Conservation (phyloP, 2,888 invertebrate species). For the Ophion ellenae region DNA sequence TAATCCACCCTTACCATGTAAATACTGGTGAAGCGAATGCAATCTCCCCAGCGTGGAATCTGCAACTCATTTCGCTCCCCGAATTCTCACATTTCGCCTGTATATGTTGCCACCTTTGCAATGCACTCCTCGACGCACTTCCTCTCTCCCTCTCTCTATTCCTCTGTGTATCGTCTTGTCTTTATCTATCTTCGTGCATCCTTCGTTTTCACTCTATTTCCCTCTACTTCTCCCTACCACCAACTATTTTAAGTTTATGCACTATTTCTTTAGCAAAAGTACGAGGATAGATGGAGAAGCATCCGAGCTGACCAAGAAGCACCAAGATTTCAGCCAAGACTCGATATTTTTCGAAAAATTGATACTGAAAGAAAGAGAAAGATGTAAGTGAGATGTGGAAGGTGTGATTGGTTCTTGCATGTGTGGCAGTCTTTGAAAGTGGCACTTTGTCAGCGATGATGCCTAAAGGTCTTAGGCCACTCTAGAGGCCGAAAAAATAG, state of each 20-base stretch:
- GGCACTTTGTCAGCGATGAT: too few species aligned
- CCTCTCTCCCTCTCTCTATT: neutral
- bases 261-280: neutral
- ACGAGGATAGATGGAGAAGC: too few species aligned
- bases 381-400: too few species aligned
- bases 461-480: too few species aligned
- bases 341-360: too few species aligned
- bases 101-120: slow-evolving; percentile 1
- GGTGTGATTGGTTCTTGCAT: too few species aligned
- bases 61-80: slow-evolving; percentile 65
- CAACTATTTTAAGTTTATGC: neutral
- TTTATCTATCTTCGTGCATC: neutral
- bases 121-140: neutral
- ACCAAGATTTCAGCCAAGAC: too few species aligned
- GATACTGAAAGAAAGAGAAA: too few species aligned
- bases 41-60: slow-evolving; percentile 49
- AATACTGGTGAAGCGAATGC: slow-evolving; percentile 63
- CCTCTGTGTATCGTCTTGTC: slow-evolving; percentile 11
- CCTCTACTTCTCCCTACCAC: neutral
- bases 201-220: neutral
- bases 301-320: too few species aligned
- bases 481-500: too few species aligned
- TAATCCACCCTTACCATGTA: slow-evolving; percentile 71
- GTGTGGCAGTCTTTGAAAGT: too few species aligned
- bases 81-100: slow-evolving; percentile 4